Conservation (phyloP, 2,797 vertebrate species). For the Bovichtus diacanthus region DNA sequence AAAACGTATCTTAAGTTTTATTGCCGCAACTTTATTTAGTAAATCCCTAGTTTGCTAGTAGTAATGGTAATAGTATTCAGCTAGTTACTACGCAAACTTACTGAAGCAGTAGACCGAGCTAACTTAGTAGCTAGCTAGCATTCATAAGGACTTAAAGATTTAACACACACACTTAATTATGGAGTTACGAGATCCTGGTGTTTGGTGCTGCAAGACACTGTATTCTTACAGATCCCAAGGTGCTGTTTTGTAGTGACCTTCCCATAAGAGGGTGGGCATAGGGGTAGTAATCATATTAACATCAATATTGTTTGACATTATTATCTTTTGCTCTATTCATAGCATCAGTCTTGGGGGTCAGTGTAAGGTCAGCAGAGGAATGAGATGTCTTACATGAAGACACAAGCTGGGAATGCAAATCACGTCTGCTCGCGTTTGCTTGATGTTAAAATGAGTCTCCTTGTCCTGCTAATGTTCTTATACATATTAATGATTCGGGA, state of each 20-base stretch:
- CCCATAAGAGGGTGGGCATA: not conserved
- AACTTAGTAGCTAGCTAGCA: not conserved
- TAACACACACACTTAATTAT: not conserved
- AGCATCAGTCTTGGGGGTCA: constrained; percentile 27
- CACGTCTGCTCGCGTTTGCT: constrained; percentile 12
- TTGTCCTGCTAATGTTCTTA: constrained; percentile 38
- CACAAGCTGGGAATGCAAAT: constrained; percentile 47
- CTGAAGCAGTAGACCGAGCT: not conserved
- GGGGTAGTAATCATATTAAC: not conserved
- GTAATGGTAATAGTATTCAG: too few relatives aligned
- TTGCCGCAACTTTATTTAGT: too few relatives aligned
- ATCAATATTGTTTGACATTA: not conserved
- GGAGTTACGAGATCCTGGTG: not conserved
- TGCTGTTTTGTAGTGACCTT: not conserved
- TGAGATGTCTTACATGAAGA: constrained; percentile 7
- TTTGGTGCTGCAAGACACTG: not conserved
- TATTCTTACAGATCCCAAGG: not conserved
- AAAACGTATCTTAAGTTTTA: too few relatives aligned
- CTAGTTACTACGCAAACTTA: not conserved
- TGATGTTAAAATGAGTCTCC: constrained; percentile 26
- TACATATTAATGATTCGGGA: constrained; percentile 40
- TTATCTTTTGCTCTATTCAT: not conserved
- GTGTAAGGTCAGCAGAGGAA: constrained; percentile 17
- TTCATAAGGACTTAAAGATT: not conserved
- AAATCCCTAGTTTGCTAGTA: not conserved